phyloP scores from a whole-genome alignment of 2,113 vertebrate species.

The Donacobius atricapilla region DNA sequence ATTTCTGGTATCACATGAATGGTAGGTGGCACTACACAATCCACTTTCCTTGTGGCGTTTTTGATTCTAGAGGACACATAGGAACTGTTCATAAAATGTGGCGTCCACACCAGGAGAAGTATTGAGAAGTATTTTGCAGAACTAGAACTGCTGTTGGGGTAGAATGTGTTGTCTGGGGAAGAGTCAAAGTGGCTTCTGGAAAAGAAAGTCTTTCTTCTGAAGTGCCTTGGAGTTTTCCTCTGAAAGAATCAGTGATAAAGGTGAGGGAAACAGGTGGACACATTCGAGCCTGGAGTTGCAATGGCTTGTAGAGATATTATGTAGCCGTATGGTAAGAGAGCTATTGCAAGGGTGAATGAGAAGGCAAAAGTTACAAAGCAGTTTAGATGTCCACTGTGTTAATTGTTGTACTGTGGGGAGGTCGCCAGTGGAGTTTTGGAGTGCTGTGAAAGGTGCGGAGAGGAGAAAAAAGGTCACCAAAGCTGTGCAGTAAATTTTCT shows the following conservation, averaged over 20 bases:
- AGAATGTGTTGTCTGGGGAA: not conserved
- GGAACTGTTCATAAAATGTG: not conserved
- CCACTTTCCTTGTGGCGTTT: not conserved
- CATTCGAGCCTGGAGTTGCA: not conserved
- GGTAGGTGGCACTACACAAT: not conserved
- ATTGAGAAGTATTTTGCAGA: not conserved
- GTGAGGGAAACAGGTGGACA: not conserved
- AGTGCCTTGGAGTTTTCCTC: not conserved
- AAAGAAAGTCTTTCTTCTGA: not conserved
- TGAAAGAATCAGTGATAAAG: not conserved
- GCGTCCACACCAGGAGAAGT: not conserved
- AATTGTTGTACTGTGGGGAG: not conserved
- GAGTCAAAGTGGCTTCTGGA: not conserved
- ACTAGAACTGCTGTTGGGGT: not conserved
- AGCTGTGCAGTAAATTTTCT: not conserved
- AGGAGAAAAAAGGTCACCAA: not conserved
- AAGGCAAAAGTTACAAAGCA: not conserved
- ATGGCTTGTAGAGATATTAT: not conserved
- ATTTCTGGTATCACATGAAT: not conserved
- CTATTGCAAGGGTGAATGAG: not conserved
- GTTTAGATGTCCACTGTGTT: not conserved
- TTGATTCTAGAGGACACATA: not conserved
- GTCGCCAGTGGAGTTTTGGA: not conserved
- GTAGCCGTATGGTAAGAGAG: fast-evolving
- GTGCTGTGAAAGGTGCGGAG: not conserved